phyloP scores from a whole-genome alignment of 2,888 invertebrate species.

The Drosophila diplacantha region DNA sequence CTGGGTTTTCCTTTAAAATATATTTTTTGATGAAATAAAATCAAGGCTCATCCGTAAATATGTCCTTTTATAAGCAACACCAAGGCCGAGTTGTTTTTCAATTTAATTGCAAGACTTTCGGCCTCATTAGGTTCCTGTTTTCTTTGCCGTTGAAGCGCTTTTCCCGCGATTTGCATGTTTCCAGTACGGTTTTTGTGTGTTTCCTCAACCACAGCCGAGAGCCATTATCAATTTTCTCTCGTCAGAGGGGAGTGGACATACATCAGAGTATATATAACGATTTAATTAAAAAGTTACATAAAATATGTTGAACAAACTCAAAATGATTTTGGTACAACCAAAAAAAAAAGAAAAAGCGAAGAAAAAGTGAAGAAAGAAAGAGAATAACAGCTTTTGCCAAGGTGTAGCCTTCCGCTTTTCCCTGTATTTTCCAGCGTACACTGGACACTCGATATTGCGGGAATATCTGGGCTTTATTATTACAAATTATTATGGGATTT shows the following conservation, averaged over 20 bases:
- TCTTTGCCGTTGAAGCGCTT: conserved; percentile 10
- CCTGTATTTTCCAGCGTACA: neutral
- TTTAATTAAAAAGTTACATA: conserved; percentile 69
- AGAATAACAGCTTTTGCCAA: conserved; percentile 6
- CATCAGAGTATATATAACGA: conserved; percentile 58
- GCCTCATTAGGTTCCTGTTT: conserved; percentile 33
- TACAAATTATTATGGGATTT: neutral
- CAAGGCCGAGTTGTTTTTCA: conserved; percentile 8
- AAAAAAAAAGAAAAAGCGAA: neutral
- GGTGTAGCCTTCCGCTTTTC: conserved; percentile 1
- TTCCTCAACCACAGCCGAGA: conserved; percentile 35
- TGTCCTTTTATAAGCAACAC: neutral
- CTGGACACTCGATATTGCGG: neutral
- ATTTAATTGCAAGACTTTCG: conserved; percentile 35
- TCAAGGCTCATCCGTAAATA: neutral
- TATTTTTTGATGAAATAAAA: neutral
- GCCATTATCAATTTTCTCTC: conserved; percentile 57
- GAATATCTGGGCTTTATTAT: neutral
- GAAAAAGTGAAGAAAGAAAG: conserved; percentile 6
- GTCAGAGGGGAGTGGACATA: conserved; percentile 5
- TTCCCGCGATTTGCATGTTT: conserved; percentile 55
- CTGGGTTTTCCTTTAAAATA: neutral
- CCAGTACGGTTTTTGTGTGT: conserved; percentile 7
- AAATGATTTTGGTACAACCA: conserved; percentile 19
- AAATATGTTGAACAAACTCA: conserved; percentile 51